Percentiles rank a stretch among this genome's conserved stretches.
Conservation (phyloP, 2,797 vertebrate genomes). For the Agapornis canus region DNA sequence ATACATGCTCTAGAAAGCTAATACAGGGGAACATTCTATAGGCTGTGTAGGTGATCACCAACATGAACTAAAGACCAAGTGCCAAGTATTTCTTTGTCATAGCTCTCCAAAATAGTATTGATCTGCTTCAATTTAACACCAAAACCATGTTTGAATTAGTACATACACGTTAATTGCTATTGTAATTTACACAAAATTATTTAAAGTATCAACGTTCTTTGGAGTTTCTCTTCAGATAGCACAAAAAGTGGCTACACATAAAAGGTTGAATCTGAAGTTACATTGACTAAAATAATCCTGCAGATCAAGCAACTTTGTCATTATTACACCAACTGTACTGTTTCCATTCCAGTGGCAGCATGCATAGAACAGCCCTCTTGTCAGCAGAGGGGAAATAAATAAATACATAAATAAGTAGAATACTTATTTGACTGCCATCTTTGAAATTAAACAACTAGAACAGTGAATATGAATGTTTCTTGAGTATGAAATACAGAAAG, state of each 20-base stretch:
- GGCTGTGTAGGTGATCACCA: not conserved
- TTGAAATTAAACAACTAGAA: not conserved
- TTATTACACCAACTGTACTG: not conserved
- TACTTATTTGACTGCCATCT: not conserved
- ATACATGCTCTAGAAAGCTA: not conserved
- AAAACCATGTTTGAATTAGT: not conserved
- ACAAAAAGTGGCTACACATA: not conserved
- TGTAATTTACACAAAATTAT: not conserved
- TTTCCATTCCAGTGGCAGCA: not conserved
- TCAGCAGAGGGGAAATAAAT: not conserved
- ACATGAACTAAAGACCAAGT: not conserved
- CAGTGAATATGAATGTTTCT: not conserved
- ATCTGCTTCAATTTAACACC: not conserved
- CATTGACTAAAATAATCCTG: not conserved
- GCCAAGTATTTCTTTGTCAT: slow-evolving; percentile 30
- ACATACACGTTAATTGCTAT: not conserved
- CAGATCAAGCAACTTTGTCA: not conserved
- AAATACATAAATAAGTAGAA: not conserved
- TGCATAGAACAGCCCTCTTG: not conserved
- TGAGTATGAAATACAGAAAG: not conserved
- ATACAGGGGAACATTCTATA: not conserved
- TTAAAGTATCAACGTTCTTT: not conserved
- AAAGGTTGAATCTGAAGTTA: not conserved
- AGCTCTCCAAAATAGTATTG: not conserved
- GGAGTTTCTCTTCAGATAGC: not conserved